A percentile compares a stretch with the other conserved stretches of the same genome.
phyloP scores from a whole-genome alignment of 2,888 invertebrate species.

The Sycophila texana region DNA sequence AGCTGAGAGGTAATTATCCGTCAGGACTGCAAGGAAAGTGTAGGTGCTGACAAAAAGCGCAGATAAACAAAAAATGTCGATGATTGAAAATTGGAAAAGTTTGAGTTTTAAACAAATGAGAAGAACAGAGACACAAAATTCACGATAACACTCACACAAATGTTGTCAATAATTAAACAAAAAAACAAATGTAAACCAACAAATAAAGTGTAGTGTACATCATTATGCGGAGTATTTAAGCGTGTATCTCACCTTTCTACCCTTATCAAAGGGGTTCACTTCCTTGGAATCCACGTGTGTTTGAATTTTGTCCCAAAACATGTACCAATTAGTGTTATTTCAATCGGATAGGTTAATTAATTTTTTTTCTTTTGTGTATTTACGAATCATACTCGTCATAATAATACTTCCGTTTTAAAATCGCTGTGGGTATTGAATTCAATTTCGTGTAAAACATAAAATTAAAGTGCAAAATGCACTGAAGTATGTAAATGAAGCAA shows the following conservation, averaged over 20 bases:
- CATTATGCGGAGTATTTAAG: conserved; percentile 56
- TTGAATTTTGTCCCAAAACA: conserved; percentile 47
- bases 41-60: conserved; percentile 35
- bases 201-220: conserved; percentile 12
- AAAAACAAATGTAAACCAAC: background rate
- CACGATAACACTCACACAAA: too few relatives aligned
- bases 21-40: conserved; percentile 18
- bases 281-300: conserved; percentile 52
- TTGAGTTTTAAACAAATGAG: background rate
- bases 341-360: background rate
- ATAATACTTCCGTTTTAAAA: conserved; percentile 12
- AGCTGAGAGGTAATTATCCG: conserved; percentile 4
- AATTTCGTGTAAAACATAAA: conserved; percentile 32
- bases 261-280: conserved; percentile 51
- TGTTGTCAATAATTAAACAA: too few relatives aligned
- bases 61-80: background rate
- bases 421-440: background rate
- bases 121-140: too few relatives aligned
- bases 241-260: conserved; percentile 56
- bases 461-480: conserved; percentile 42
- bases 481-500: conserved; percentile 19
- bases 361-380: background rate
- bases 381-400: conserved; percentile 47
- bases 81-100: background rate
- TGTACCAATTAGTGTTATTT: conserved; percentile 10